Evolutionary conservation across 2,888 invertebrate genomes (phyloP), one percentile per base, ranked within the genome.

Genomic region (Tethea ocularis): DNA sequence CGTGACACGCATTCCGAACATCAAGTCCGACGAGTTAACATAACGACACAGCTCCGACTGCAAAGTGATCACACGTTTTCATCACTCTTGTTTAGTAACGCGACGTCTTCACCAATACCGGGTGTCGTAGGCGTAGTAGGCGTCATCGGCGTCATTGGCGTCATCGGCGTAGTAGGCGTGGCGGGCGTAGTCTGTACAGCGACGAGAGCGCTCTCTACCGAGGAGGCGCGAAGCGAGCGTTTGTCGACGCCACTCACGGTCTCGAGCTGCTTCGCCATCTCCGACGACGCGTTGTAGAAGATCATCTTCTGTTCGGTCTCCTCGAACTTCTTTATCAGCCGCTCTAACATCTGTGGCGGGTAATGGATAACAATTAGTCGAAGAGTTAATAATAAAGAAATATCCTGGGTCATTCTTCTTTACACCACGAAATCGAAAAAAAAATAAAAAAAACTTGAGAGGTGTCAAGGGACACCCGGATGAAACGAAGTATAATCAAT

Each of bases 241-340:
- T 60, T 22, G 56, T 80, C 82, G 46, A 84, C 65, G 13, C 79
- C 80, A 17, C 57, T 66, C 55, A 84, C 63, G 29, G 54, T 36
- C 59, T 72, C 74, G 68, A 87, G 75, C 59, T 66, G 68, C 7
- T 61, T 60, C 61, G 77, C 57, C 56, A 82, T 68, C 56, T 77
- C 78, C 1, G 68, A 64, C 2, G 80, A 68, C 58, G 87, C 91
- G 73, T 85, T 83, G 82, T 82, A 89, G 26, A 96, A 81, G 51
- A 94, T 78, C 51, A 96, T 77, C 69, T 87, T 84, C 61, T 94
- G 93, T 5, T 84, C 80, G n/a, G 86, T 82, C 23, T 82, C 85
- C 51, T 93, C 86, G 63, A 96, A 93, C 59, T 94, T 94, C 62
- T 91, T 89, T 6, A 94, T 83, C 10, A 96, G 76, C 0, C 93